These are phyloP conservation scores for Notothenia coriiceps DNA, from an alignment of 2,113 vertebrate species.

Conservation along the genomic window DNA sequence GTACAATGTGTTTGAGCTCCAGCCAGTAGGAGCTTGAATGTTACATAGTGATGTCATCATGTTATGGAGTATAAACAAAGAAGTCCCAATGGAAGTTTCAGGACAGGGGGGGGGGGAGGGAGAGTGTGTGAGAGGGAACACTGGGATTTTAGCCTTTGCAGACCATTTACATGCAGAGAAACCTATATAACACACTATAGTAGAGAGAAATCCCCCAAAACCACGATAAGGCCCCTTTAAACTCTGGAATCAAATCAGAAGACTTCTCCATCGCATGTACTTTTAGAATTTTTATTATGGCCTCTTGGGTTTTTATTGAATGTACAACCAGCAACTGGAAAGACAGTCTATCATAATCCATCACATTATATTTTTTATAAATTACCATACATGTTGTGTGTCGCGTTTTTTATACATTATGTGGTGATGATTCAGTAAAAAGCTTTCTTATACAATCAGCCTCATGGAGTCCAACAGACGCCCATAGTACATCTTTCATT, in stretches of 20 bases:
- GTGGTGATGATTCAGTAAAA: constrained; percentile 61
- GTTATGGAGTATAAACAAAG: too few relatives aligned
- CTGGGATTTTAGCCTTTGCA: too few relatives aligned
- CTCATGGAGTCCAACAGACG: constrained; percentile 25
- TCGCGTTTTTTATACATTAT: constrained; percentile 48
- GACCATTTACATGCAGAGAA: too few relatives aligned
- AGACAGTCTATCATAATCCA: constrained; percentile 48
- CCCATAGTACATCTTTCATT: constrained; percentile 12
- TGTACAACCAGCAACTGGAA: constrained; percentile 62
- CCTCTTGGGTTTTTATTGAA: constrained; percentile 50
- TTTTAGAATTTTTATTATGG: constrained; percentile 65
- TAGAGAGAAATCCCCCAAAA: too few relatives aligned
- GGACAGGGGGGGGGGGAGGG: too few relatives aligned
- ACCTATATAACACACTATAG: too few relatives aligned
- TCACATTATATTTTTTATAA: constrained; percentile 54
- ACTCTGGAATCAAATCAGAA: background rate
- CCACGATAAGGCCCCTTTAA: background rate
- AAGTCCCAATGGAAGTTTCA: too few relatives aligned
- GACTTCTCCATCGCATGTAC: background rate
- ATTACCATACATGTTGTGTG: constrained; percentile 36
- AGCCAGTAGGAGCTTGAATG: too few relatives aligned
- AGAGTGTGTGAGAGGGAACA: too few relatives aligned
- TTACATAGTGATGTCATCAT: too few relatives aligned
- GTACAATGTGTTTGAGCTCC: too few relatives aligned
- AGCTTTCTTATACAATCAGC: constrained; percentile 50